Conservation (phyloP, 1,140 invertebrate genomes). For the Platorchestia sp. region DNA sequence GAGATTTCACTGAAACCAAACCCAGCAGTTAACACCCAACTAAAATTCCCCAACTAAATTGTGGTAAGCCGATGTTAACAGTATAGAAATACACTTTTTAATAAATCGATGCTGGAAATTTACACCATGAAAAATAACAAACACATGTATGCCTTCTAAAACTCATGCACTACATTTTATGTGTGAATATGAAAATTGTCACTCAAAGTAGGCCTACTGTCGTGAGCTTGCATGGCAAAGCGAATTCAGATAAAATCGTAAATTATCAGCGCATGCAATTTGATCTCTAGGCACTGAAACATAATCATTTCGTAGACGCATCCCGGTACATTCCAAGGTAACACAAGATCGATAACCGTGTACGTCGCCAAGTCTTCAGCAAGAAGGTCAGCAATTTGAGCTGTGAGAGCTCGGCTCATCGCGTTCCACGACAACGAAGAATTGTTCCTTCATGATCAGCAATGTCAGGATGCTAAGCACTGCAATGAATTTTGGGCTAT, state of each 20-base stretch:
- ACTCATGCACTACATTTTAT: not conserved
- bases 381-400: not conserved
- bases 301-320: not conserved
- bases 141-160: not conserved
- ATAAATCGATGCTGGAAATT: not conserved
- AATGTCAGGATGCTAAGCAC: not conserved
- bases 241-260: not conserved
- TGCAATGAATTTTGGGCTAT: not conserved
- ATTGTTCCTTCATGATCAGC: not conserved
- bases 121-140: not conserved
- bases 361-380: not conserved
- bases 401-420: not conserved
- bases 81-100: not conserved
- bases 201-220: not conserved
- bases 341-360: not conserved
- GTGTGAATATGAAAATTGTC: not conserved
- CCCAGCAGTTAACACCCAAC: not conserved
- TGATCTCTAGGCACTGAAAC: not conserved
- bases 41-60: not conserved
- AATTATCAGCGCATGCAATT: not conserved
- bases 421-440: not conserved
- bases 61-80: not conserved
- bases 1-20: not conserved
- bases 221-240: not conserved
- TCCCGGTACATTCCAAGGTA: not conserved